phyloP scores from a whole-genome alignment of 2,113 vertebrate genomes.

The Ctenodactylus gundi region DNA sequence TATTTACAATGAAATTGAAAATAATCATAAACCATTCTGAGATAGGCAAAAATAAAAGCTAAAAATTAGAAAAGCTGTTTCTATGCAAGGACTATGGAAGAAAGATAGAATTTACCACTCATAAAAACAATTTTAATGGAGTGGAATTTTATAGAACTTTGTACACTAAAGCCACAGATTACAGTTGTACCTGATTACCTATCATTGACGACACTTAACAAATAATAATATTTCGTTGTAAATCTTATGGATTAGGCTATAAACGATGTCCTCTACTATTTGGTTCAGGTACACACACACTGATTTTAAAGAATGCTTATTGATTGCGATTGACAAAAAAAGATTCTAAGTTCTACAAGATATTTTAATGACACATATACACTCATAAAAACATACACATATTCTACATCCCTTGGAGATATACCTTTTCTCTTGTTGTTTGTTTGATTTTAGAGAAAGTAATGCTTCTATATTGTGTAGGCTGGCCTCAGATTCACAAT shows the following conservation, averaged over 20 bases:
- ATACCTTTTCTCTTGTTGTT: neutral
- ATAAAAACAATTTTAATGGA: neutral
- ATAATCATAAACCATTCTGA: neutral
- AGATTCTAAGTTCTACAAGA: neutral
- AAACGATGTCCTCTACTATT: neutral
- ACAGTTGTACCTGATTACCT: conserved; percentile 21
- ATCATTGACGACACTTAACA: neutral
- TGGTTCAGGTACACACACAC: neutral
- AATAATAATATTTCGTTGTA: too few species aligned
- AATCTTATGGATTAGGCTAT: neutral
- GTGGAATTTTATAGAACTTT: neutral
- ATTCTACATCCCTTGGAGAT: neutral
- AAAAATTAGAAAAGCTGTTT: neutral
- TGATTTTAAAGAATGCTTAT: neutral
- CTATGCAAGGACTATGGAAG: neutral
- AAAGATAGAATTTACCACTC: neutral
- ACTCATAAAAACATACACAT: neutral
- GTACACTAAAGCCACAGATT: neutral
- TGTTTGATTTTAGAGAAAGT: neutral
- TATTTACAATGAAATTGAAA: neutral
- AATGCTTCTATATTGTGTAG: neutral
- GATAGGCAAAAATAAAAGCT: neutral
- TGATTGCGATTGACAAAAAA: neutral
- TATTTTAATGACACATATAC: neutral
- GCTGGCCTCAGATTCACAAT: neutral